phyloP scores from a whole-genome alignment of 1,140 invertebrate genomes.

The Helicoverpa zea region DNA sequence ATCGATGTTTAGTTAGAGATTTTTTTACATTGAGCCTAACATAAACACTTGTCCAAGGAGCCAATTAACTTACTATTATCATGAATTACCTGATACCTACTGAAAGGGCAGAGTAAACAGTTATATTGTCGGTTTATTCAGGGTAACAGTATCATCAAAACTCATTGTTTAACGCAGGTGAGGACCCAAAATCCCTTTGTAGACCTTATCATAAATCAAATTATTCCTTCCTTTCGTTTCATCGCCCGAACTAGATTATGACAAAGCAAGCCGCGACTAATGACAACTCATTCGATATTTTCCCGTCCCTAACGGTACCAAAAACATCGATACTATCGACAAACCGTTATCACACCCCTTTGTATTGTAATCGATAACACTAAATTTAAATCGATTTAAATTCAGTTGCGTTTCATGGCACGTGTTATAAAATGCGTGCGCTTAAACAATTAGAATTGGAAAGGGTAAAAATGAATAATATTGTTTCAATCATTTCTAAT shows the following conservation, averaged over 20 bases:
- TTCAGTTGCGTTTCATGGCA: slow-evolving; percentile 69
- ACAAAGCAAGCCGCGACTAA: slow-evolving; percentile 58
- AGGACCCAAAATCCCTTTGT: slow-evolving; percentile 21
- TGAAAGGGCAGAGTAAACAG: neutral
- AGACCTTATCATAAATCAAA: slow-evolving; percentile 22
- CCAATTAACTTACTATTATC: no score
- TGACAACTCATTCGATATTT: slow-evolving; percentile 39
- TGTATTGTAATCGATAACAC: slow-evolving; percentile 69
- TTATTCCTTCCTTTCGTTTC: slow-evolving; percentile 41
- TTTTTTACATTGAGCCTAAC: neutral
- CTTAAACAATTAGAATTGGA: slow-evolving; percentile 76
- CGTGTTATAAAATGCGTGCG: slow-evolving; percentile 77
- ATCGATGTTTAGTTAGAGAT: neutral
- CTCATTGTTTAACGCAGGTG: slow-evolving; percentile 21
- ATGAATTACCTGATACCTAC: no score
- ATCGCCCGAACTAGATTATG: slow-evolving; percentile 49
- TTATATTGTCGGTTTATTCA: slow-evolving; percentile 10
- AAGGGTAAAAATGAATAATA: slow-evolving; percentile 83
- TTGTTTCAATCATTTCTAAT: slow-evolving; percentile 79
- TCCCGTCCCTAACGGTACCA: slow-evolving; percentile 60
- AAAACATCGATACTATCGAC: slow-evolving; percentile 66
- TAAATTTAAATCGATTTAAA: slow-evolving; percentile 73
- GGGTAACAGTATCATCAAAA: neutral
- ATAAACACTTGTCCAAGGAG: no score
- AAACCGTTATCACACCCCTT: slow-evolving; percentile 64